phyloP scores from a whole-genome alignment of 2,888 invertebrate species.

The Erebia aethiops region DNA sequence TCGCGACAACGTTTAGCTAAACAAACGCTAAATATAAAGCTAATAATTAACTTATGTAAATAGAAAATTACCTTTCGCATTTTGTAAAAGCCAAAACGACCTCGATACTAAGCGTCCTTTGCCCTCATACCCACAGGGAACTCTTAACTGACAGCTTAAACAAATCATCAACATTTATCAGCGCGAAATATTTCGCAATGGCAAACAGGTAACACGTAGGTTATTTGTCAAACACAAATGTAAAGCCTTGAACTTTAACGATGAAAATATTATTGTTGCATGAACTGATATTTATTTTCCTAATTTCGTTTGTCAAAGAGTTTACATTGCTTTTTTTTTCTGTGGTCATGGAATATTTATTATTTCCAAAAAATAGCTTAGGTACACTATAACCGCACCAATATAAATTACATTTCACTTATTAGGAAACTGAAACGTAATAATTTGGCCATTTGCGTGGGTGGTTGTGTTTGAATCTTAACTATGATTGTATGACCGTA shows the following conservation, averaged over 20 bases:
- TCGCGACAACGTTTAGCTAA: too few relatives aligned
- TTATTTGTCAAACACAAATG: slow-evolving; percentile 25
- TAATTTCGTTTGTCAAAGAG: neutral
- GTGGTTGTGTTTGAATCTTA: too few relatives aligned
- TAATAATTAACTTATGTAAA: neutral
- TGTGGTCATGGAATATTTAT: too few relatives aligned
- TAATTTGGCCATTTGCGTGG: too few relatives aligned
- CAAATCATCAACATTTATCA: slow-evolving; percentile 39
- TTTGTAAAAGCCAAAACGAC: slow-evolving; percentile 7
- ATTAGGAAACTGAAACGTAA: too few relatives aligned
- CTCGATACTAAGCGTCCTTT: slow-evolving; percentile 4
- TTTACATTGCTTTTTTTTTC: neutral
- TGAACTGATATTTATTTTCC: neutral
- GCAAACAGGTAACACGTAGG: slow-evolving; percentile 24
- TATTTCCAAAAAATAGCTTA: too few relatives aligned
- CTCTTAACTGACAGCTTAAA: slow-evolving; percentile 39
- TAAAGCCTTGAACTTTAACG: neutral
- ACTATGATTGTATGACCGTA: too few relatives aligned
- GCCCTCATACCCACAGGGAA: neutral
- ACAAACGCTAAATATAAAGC: too few relatives aligned
- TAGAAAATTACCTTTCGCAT: neutral
- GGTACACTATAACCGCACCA: too few relatives aligned
- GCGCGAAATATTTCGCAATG: slow-evolving; percentile 36
- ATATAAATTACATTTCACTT: too few relatives aligned
- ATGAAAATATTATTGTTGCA: slow-evolving; percentile 4